Evolutionary conservation across 2,888 invertebrate species (phyloP).

Genomic region (Argyresthia albistria): DNA sequence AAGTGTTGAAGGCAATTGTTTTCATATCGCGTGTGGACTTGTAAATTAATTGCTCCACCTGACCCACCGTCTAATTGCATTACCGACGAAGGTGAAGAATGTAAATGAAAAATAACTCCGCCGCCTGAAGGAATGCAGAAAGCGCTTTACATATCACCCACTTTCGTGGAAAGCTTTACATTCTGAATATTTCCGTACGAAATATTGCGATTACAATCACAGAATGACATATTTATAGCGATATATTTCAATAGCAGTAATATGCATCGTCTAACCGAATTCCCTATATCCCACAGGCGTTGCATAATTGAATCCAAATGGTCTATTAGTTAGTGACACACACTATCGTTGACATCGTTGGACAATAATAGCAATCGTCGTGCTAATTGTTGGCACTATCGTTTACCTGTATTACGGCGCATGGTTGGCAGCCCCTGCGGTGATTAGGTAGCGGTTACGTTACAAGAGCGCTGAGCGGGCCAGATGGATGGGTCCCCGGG

Average conservation of each 20-base stretch:
- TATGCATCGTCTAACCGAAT: too few species aligned
- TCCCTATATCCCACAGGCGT: too few species aligned
- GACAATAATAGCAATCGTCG: background rate
- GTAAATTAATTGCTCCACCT: background rate
- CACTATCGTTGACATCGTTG: background rate
- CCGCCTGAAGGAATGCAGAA: background rate
- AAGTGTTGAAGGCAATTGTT: background rate
- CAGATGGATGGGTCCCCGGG: too few species aligned
- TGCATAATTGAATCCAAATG: too few species aligned
- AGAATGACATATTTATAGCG: too few species aligned
- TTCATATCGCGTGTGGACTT: slow-evolving; percentile 1
- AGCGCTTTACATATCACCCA: too few species aligned
- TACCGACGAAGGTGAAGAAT: background rate
- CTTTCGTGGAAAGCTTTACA: too few species aligned
- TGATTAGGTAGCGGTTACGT: slow-evolving; percentile 17
- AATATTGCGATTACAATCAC: too few species aligned
- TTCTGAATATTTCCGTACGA: too few species aligned
- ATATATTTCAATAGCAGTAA: too few species aligned
- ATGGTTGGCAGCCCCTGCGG: slow-evolving; percentile 47
- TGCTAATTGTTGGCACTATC: slow-evolving; percentile 14
- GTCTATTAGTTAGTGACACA: background rate
- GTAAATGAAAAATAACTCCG: background rate
- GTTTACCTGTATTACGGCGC: slow-evolving; percentile 22
- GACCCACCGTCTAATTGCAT: background rate
- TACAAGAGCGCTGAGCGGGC: slow-evolving; percentile 20